Evolutionary conservation across 1,140 invertebrate genomes (phyloP), one percentile per base, ranked within the genome.

Genomic region (Drosophila lini): DNA sequence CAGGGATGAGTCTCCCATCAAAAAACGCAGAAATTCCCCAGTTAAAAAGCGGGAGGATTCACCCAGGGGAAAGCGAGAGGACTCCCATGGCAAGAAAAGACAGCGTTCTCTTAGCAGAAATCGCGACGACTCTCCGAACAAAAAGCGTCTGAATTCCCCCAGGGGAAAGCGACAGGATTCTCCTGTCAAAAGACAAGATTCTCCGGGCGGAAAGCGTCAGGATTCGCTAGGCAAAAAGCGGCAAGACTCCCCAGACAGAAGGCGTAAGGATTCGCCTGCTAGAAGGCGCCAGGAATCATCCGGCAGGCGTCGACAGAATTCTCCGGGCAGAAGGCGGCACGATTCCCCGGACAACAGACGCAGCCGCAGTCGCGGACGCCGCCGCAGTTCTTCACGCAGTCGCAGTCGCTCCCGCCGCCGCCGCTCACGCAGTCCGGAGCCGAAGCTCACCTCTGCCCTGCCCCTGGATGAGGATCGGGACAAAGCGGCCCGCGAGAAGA

Each of bases 401-500:
- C 56, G 55, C 34, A 86, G 83, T 44, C 65, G 70, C 10, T 58
- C 65, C 15, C 64, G 63, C 13, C 80, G 80, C 8, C 83, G 74
- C 0, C 63, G 62, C n/a, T 57, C 88, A 6, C 88, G 78, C 9
- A 90, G 79, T 50, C 62, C 62, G 10, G 41, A 68, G 48, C 76
- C 64, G 0, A 85, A 75, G 42, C 42, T 68, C 6, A 53, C 78
- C 1, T 73, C 81, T 0, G 80, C 74, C 9, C 36, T 50, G 31
- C 40, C 75, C 13, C 56, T 64, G 16, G 61, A 60, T 3, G 76
- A 90, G 36, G 81, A 91, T 8, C 79, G 91, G 31, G 86, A 92
- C 22, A 82, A 81, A 47, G 75, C 86, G 42, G 91, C 90, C 28
- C 80, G 74, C 55, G 91, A 91, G 80, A 93, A 90, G 81, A 93